phyloP scores from a whole-genome alignment of 2,113 vertebrate genomes.

The Gila orcuttii region DNA sequence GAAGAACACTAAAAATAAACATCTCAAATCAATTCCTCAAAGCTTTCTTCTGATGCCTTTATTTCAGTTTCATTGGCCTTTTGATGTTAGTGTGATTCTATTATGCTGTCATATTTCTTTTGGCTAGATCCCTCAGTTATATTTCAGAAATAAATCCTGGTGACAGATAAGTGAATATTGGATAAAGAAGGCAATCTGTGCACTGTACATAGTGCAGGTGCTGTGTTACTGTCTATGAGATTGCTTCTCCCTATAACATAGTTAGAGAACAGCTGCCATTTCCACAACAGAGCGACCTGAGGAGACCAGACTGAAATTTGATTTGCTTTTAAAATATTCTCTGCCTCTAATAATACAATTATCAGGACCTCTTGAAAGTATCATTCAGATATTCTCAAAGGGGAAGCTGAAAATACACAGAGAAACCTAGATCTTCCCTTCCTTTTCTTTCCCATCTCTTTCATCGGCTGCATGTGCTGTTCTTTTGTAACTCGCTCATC shows the following conservation, averaged over 20 bases:
- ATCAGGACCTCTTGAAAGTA: conserved; percentile 22
- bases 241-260: neutral
- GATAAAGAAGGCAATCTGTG: neutral
- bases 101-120: neutral
- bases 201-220: neutral
- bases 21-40: neutral
- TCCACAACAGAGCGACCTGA: neutral
- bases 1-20: neutral
- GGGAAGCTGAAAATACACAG: conserved; percentile 39
- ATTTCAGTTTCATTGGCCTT: neutral
- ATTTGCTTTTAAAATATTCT: neutral
- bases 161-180: neutral
- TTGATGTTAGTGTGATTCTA: neutral
- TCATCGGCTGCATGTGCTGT: neutral
- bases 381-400: conserved; percentile 18
- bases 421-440: conserved; percentile 15
- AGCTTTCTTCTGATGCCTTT: neutral
- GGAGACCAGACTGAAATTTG: neutral
- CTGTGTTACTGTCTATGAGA: neutral
- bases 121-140: neutral
- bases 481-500: neutral
- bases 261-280: neutral
- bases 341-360: conserved; percentile 14
- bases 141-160: conserved; percentile 24
- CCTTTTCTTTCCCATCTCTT: neutral